A percentile compares a stretch with the other conserved stretches of the same genome.
Evolutionary conservation across 2,888 invertebrate species (phyloP).

Genomic region (Cantharis lateralis): DNA sequence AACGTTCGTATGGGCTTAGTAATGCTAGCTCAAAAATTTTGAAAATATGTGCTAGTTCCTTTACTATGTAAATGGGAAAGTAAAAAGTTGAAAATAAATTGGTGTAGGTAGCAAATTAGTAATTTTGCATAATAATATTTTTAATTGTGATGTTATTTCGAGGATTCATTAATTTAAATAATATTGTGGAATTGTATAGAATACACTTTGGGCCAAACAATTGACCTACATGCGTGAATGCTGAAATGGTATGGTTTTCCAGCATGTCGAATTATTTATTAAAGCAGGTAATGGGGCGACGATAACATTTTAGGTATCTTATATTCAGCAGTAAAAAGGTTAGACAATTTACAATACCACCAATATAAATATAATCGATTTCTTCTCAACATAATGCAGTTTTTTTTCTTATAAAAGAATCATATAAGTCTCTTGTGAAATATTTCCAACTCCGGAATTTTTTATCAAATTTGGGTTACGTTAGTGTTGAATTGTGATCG

Average conservation of each 20-base stretch:
- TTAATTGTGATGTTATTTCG: not conserved
- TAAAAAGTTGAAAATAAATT: not conserved
- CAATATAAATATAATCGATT: slow-evolving; percentile 1
- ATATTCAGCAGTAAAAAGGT: slow-evolving; percentile 4
- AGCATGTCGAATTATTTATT: slow-evolving; percentile 21
- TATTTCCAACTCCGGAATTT: slow-evolving; percentile 14
- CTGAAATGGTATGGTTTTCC: slow-evolving; percentile 4
- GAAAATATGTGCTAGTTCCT: too few relatives aligned
- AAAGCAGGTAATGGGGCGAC: slow-evolving; percentile 13
- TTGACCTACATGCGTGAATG: slow-evolving; percentile 13
- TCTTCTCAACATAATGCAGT: slow-evolving; percentile 8
- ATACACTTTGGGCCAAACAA: not conserved
- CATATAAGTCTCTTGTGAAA: slow-evolving; percentile 9
- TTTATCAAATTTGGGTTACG: slow-evolving; percentile 19
- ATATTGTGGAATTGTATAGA: slow-evolving; percentile 7
- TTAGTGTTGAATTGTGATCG: slow-evolving; percentile 18
- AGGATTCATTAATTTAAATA: not conserved
- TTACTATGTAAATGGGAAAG: too few relatives aligned
- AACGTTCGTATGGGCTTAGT: too few relatives aligned
- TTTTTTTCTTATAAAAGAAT: slow-evolving; percentile 7
- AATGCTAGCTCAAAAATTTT: too few relatives aligned
- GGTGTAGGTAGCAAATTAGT: not conserved
- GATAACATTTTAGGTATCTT: slow-evolving; percentile 6
- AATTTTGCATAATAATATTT: not conserved
- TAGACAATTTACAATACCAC: not conserved